Evolutionary conservation across 2,888 invertebrate species (phyloP), one percentile per base, ranked within the genome.

Genomic region (Brachyptera risi): DNA sequence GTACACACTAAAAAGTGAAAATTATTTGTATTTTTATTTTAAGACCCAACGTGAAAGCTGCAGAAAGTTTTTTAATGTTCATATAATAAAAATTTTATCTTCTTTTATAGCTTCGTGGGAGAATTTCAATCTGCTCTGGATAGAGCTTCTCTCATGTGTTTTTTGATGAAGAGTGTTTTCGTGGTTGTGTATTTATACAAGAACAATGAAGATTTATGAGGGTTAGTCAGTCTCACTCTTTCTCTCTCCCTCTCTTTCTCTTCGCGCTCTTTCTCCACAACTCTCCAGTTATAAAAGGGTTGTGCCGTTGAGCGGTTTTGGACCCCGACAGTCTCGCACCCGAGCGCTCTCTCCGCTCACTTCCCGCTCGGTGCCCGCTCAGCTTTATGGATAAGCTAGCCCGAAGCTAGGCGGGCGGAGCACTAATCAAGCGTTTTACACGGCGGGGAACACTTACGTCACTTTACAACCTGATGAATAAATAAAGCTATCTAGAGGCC

Each of bases 401-500:
- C 21, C 23, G 44, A 13, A 21, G 58, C 27, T 35, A 35, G 42
- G 58, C 56, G 26, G 59, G 38, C 26, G 56, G 51, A 42, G 24
- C 57, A 59, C 62, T 64, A 64, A 64, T 64, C 64, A 64, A 64
- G 64, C 58, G 62, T 62, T 62, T 62, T 62, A 64, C 64, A 62
- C 62, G 64, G 58, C 59, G 56, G 63, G 49, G 65, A 63, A 63
- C 65, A 63, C 63, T 63, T 61, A 59, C 61, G 65, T 64, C 64
- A 63, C 62, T 65, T 65, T 65, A 63, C 64, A 61, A 64, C 75
- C 72, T 76, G 76, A 78, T 79, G 78, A 81, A 80, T 80, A 80
- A 80, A 80, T 80, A 80, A 80, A 80, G 79, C 78, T 80, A 80
- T 81, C 80, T 79, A 74, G 75, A 75, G 76, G 74, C 75, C 75